Conservation (phyloP, 1,140 invertebrate genomes). For the Aphis craccivora region DNA sequence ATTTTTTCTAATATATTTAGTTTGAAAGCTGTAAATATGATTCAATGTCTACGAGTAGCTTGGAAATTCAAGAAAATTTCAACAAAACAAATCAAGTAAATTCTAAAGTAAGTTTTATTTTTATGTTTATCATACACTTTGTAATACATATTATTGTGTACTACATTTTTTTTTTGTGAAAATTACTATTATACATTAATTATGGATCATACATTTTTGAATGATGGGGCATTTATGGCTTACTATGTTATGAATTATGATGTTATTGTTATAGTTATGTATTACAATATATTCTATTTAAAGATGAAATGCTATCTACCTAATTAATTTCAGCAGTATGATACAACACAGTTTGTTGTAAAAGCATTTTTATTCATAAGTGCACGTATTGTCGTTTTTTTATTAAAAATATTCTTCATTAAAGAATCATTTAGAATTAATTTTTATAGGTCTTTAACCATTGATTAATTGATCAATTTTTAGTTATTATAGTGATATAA, state of each 20-base stretch:
- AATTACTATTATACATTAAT: neutral
- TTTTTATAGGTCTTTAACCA: neutral
- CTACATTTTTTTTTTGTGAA: neutral
- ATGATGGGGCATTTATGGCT: neutral
- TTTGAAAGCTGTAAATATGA: conserved; percentile 36
- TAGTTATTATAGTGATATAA: neutral
- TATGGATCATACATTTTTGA: neutral
- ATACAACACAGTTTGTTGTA: neutral
- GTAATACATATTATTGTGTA: neutral
- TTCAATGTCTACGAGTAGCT: conserved; percentile 30
- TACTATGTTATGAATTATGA: neutral
- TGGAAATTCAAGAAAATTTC: neutral
- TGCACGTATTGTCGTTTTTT: neutral
- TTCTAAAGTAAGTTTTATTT: conserved; percentile 15
- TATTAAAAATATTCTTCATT: neutral
- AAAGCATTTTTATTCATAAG: neutral
- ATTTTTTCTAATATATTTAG: neutral
- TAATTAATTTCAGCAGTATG: neutral
- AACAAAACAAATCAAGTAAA: conserved; percentile 24
- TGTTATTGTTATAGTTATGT: neutral
- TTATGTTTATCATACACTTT: neutral
- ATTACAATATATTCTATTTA: neutral
- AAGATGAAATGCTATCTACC: neutral
- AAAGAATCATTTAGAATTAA: neutral
- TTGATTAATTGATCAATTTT: neutral